Percentiles rank a stretch among this genome's conserved stretches.
Evolutionary conservation across 2,888 invertebrate genomes (phyloP).

Genomic region (Palloptera scutellata): DNA sequence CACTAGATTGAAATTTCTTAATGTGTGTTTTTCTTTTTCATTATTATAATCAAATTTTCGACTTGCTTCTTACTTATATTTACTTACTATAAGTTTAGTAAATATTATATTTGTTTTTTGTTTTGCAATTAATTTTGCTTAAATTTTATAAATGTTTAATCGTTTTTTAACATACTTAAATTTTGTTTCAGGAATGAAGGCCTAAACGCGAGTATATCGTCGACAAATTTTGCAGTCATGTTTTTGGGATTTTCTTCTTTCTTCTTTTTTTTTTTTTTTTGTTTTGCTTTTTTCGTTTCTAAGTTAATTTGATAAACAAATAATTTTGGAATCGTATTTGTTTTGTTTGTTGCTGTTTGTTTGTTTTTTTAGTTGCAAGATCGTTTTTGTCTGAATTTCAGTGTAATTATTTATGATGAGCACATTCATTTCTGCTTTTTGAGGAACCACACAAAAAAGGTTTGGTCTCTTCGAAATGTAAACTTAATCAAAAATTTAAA

Average conservation of each 20-base stretch:
- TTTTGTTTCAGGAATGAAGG: conserved; percentile 73
- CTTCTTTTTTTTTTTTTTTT: neutral
- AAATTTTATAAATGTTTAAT: too few species aligned
- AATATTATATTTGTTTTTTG: conserved; percentile 22
- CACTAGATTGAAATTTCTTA: neutral
- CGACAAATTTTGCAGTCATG: conserved; percentile 36
- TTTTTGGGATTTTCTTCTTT: conserved; percentile 44
- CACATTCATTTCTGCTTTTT: too few species aligned
- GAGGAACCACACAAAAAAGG: too few species aligned
- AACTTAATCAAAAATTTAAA: too few species aligned
- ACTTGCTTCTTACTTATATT: too few species aligned
- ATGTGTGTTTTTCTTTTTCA: neutral
- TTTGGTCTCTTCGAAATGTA: too few species aligned
- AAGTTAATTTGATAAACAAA: neutral
- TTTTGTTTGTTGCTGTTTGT: conserved; percentile 29
- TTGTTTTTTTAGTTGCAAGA: too few species aligned
- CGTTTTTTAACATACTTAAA: conserved; percentile 62
- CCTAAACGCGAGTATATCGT: conserved; percentile 71
- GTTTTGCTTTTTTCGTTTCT: too few species aligned
- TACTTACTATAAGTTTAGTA: too few species aligned
- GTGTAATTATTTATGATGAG: conserved; percentile 16
- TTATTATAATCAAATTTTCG: neutral
- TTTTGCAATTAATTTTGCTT: conserved; percentile 56
- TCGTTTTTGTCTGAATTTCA: conserved; percentile 39
- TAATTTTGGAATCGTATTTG: conserved; percentile 1